Evolutionary conservation across 2,797 vertebrate genomes (phyloP), one percentile per base, ranked within the genome.

Genomic region (Esox lucius): DNA sequence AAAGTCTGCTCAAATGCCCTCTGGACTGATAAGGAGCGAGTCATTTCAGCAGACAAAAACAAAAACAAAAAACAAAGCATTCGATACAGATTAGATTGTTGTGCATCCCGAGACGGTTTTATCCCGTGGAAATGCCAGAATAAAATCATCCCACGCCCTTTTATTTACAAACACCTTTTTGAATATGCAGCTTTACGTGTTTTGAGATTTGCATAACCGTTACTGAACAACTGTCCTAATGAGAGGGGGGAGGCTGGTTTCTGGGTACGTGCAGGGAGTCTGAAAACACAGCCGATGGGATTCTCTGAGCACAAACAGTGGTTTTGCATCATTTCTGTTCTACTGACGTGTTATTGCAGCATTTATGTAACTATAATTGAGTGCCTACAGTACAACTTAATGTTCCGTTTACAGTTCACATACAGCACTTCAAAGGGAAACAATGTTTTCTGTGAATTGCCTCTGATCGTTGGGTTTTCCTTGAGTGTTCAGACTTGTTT

Each of bases 11-110:
- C 89, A 89, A 91, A 91, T 91, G 90, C 87, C 83, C 78, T 3
- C 68, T 82, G 83, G 77, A 39, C 68, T 42, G 90, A 91, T 91
- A 90, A 91, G 89, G 84, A 81, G 75, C 80, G 72, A 79, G 90
- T 90, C 83, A 91, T 92, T 91, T 91, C 85, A 86, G 90, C 88
- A 90, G 89, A 87, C 86, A n/a, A 84, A 86, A 24, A 48, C 12
- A 65, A 3, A 16, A 84, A 84, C 19, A 85, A 85, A 56, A 22
- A 59, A 59, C 5, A 0, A 56, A 22, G 4, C 39, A 76, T 78
- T 85, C 70, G 74, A 48, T 84, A 81, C 82, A 85, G 90, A 92
- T 91, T 88, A 91, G 87, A 91, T 91, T 87, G 87, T 81, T 79
- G 78, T 78, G 16, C 1, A 28, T 6, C 17, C 80, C 69, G 49